Evolutionary conservation across 2,797 vertebrate species (phyloP), one percentile per base, ranked within the genome.

Genomic region (Tenualosa ilisha): DNA sequence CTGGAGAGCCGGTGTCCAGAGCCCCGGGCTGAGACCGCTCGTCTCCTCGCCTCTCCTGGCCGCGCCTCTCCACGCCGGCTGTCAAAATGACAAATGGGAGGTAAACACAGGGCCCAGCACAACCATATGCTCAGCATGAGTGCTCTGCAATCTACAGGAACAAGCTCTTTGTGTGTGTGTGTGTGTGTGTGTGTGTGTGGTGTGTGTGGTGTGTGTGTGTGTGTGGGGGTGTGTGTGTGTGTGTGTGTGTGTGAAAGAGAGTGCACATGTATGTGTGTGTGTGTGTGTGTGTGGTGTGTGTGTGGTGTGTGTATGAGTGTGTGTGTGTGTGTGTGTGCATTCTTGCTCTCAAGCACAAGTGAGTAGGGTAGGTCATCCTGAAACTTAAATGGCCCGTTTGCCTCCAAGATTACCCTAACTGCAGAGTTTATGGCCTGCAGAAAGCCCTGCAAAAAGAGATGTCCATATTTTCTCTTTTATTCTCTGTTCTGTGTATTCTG

Each of bases 21-120:
- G 53, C 15, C 53, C 53, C 2, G 13, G 15, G 53, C 53, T 20
- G 53, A 54, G 53, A 54, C 65, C 31, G n/a, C 26, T 72, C 24
- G 1, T 3, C 65, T 31, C 26, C 65, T 5, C 12, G 31, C 65
- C 65, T 37, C 63, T 31, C 24, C 63, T 26, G 26, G 12, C n/a
- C 61, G 0, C 31, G 26, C 13, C 65, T 40, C 31, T 72, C 26
- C 65, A 11, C 31, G 37, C 72, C 90, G 87, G 88, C 91, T 94
- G 94, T 94, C 94, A 94, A 86, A 90, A 91, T 94, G 93, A 95
- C 89, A 93, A 94, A 96, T 93, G 89, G 91, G 89, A 86, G 89
- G 89, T 90, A 91, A 93, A 93, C 90, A 92, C 22, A 50, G 88
- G 85, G 89, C 90, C 91, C 89, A 91, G 89, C 89, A 87, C 91